These are phyloP conservation scores for Paedocypris sp. DNA, from an alignment of 2,113 vertebrate genomes.

Conservation along the genomic window DNA sequence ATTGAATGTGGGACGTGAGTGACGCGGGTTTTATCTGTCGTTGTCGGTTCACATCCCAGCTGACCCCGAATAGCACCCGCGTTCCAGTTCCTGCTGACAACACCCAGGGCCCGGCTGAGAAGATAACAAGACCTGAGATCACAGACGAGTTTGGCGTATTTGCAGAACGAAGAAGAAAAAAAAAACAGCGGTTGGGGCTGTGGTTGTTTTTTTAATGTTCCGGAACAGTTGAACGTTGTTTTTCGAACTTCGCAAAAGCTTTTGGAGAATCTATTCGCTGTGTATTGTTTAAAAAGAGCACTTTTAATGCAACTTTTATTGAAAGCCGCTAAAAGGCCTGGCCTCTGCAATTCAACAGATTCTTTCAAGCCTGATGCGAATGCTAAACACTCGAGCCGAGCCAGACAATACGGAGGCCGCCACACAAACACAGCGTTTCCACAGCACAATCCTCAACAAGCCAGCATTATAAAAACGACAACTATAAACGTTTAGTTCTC, in stretches of 20 bases:
- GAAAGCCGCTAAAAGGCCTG: slow-evolving; percentile 22
- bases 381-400: slow-evolving; percentile 41
- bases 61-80: slow-evolving; percentile 3
- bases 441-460: background rate
- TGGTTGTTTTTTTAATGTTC: background rate
- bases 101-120: slow-evolving; percentile 4
- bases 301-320: slow-evolving; percentile 2
- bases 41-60: background rate
- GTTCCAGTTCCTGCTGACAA: background rate
- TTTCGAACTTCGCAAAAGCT: background rate
- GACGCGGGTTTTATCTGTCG: background rate
- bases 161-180: slow-evolving; percentile 1
- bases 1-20: background rate
- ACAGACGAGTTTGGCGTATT: slow-evolving; percentile 6
- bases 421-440: slow-evolving; percentile 36
- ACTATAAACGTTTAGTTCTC: no score
- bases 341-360: slow-evolving; percentile 22
- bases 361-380: slow-evolving; percentile 46
- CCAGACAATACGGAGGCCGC: slow-evolving; percentile 39
- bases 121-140: slow-evolving; percentile 5
- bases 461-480: background rate
- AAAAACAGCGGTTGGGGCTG: background rate
- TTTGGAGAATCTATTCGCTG: background rate
- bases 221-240: background rate
- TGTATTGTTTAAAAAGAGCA: slow-evolving; percentile 9